Percentiles rank a stretch among this genome's conserved stretches.
phyloP scores from a whole-genome alignment of 2,113 vertebrate species.

The Megaptera novaeangliae region DNA sequence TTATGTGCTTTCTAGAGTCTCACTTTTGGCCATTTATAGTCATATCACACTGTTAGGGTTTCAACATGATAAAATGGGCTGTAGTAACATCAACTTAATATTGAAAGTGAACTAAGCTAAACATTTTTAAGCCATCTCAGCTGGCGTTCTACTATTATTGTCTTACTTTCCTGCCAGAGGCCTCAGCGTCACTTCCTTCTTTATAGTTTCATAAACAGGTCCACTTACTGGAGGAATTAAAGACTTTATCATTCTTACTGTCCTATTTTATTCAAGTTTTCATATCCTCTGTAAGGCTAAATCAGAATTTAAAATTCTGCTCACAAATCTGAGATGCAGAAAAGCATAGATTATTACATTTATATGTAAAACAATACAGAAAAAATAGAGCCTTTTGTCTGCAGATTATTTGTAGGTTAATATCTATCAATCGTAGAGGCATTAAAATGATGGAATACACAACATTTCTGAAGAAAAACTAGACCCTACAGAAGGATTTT shows the following conservation, averaged over 20 bases:
- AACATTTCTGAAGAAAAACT: constrained; percentile 46
- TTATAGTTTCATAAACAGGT: background rate
- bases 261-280: background rate
- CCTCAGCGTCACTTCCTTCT: background rate
- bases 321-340: background rate
- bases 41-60: background rate
- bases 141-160: background rate
- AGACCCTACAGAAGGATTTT: background rate
- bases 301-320: background rate
- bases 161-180: background rate
- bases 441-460: constrained; percentile 10
- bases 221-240: background rate
- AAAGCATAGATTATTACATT: background rate
- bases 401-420: background rate
- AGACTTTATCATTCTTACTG: background rate
- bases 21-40: background rate
- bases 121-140: background rate
- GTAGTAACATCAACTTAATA: background rate
- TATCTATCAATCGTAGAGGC: background rate
- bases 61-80: background rate
- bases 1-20: background rate
- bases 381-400: background rate
- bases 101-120: background rate
- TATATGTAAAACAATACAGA: background rate
- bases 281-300: background rate